Percentiles rank a stretch among this genome's conserved stretches.
phyloP scores from a whole-genome alignment of 2,113 vertebrate species.

The Theropithecus gelada region DNA sequence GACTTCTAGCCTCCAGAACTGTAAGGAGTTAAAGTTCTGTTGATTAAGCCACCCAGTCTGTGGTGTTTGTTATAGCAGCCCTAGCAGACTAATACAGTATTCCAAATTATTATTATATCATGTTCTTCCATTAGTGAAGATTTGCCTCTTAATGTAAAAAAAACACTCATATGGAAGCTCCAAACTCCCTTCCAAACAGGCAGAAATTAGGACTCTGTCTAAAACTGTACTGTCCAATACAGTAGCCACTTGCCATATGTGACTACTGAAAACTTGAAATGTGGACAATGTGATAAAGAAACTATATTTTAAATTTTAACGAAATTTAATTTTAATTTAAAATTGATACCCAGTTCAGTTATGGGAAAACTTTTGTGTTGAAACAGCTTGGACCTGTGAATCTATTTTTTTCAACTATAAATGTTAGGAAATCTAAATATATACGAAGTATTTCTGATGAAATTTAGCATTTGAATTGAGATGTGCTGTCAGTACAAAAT shows the following conservation, averaged over 20 bases:
- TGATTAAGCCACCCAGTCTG: background rate
- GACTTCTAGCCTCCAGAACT: background rate
- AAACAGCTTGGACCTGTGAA: background rate
- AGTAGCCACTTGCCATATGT: background rate
- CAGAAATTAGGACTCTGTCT: background rate
- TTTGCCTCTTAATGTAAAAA: background rate
- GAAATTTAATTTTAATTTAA: background rate
- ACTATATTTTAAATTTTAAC: background rate
- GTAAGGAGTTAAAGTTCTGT: background rate
- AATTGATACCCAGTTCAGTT: background rate
- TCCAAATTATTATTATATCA: background rate
- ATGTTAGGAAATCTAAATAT: background rate
- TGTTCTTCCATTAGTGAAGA: background rate
- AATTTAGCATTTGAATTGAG: background rate
- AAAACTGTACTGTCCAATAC: background rate
- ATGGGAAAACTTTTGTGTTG: background rate
- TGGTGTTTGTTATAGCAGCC: background rate
- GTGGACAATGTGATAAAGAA: background rate
- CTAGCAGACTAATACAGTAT: background rate
- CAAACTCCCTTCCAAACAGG: background rate
- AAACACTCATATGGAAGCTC: background rate
- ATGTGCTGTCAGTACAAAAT: background rate
- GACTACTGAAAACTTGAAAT: background rate
- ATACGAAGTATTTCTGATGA: background rate
- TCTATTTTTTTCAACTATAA: background rate